Evolutionary conservation across 2,113 vertebrate species (phyloP), one percentile per base, ranked within the genome.

Genomic region (Malurus melanocephalus): DNA sequence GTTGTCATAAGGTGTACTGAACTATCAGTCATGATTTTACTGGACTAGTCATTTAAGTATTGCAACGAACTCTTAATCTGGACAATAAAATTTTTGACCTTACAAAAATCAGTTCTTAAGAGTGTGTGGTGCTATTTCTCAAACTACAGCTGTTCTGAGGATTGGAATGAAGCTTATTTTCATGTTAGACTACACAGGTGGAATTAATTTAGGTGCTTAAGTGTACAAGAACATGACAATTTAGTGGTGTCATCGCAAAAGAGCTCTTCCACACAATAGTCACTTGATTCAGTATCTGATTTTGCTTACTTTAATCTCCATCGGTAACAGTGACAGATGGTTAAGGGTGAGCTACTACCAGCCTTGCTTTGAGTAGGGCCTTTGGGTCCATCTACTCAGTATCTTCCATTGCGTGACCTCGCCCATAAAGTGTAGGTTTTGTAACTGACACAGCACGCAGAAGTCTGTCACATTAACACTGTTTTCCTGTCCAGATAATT

Each of bases 391-490:
- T 65, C 42, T 61, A 57, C 19, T 79, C 45, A 22, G 35, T 32
- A 48, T 9, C 22, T 80, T 49, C 30, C 23, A 32, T 1, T 17
- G 40, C 0, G 0, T 8, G 9, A 66, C 14, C 24, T 67, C 52
- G 56, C 8, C 30, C 16, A 26, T 13, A 33, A 40, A 53, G 8
- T 43, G 51, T 55, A 38, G 5, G 1, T 22, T 86, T 72, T 75
- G 57, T 27, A 40, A 79, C 33, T 9, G 43, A 60, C 22, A 48
- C 2, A 23, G 17, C 40, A 53, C 0, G 7, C n/a, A 68, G 23
- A 66, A 10, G 1, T 51, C 45, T 33, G 48, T 51, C 76, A 86
- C 46, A 22, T 30, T 32, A 75, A 68, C 1, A 1, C 6, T 69
- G 28, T 27, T 76, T 23, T 59, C 40, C 43, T 76, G 35, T 5